A percentile compares a stretch with the other conserved stretches of the same genome.
These are phyloP conservation scores for Drosophila teissieri DNA, from an alignment of 1,140 invertebrate species.

Conservation along the genomic window DNA sequence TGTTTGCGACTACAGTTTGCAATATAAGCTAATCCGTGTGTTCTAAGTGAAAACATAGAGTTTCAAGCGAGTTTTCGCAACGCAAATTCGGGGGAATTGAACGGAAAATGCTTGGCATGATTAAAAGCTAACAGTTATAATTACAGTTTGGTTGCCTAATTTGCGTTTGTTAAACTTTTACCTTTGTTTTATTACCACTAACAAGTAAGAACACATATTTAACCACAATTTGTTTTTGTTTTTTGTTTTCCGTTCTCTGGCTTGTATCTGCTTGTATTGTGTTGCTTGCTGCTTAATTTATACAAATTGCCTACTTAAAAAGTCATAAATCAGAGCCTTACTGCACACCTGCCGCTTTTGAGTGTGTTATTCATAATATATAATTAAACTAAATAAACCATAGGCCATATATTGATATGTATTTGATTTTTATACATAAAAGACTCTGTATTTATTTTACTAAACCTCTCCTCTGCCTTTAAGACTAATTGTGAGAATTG, in stretches of 20 bases:
- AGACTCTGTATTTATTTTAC: constrained; percentile 74
- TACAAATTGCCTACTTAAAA: constrained; percentile 81
- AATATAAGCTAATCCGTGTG: constrained; percentile 37
- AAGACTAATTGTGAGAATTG: constrained; percentile 48
- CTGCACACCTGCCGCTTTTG: constrained; percentile 52
- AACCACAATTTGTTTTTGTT: constrained; percentile 80
- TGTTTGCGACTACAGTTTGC: constrained; percentile 25
- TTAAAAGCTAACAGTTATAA: constrained; percentile 76
- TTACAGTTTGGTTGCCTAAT: constrained; percentile 40
- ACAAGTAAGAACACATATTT: constrained; percentile 84
- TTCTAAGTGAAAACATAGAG: constrained; percentile 23
- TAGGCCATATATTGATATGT: constrained; percentile 85
- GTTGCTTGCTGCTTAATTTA: constrained; percentile 63
- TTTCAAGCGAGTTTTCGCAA: constrained; percentile 29
- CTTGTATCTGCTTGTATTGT: constrained; percentile 40
- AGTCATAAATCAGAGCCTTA: constrained; percentile 81
- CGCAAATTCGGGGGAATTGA: constrained; percentile 34
- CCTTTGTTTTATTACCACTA: constrained; percentile 79
- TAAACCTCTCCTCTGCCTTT: constrained; percentile 51
- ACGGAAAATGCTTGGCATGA: constrained; percentile 78
- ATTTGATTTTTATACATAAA: constrained; percentile 84
- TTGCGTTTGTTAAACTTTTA: constrained; percentile 43
- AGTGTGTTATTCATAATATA: constrained; percentile 47
- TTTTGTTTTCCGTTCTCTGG: constrained; percentile 58
- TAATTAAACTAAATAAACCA: constrained; percentile 82